Evolutionary conservation across 2,888 invertebrate genomes (phyloP).

Genomic region (Abrostola tripartita): DNA sequence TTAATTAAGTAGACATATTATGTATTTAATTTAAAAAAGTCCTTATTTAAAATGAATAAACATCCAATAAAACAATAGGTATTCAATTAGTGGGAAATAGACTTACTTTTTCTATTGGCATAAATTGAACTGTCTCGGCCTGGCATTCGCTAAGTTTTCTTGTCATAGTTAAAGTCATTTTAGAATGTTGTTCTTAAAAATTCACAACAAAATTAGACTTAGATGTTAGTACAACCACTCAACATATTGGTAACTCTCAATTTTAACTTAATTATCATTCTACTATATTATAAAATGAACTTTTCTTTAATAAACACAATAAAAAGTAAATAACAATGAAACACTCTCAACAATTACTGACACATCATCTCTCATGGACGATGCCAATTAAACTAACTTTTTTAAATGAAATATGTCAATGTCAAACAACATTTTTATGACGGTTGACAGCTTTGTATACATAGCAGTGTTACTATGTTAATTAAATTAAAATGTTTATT

Average conservation of each 20-base stretch:
- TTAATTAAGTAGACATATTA: no score
- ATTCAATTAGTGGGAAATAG: neutral
- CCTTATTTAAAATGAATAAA: no score
- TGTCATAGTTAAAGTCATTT: constrained; percentile 84
- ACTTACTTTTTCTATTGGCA: constrained; percentile 85
- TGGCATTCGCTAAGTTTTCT: constrained; percentile 83
- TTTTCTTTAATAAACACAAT: constrained; percentile 34
- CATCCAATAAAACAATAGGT: no score
- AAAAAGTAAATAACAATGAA: constrained; percentile 20
- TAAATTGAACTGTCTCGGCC: constrained; percentile 82
- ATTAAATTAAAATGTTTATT: no score
- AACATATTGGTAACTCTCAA: constrained; percentile 25
- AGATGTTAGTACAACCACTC: constrained; percentile 13
- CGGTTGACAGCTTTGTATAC: neutral
- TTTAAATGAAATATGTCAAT: neutral
- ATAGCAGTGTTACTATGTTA: no score
- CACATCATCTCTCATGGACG: constrained; percentile 21
- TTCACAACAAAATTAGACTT: constrained; percentile 9
- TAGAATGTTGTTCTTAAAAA: constrained; percentile 32
- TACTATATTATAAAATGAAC: constrained; percentile 2
- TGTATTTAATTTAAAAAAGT: no score
- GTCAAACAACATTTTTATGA: neutral
- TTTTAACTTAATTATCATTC: constrained; percentile 4
- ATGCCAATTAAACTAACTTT: constrained; percentile 30
- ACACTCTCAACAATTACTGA: constrained; percentile 17